Base-by-base conservation (phyloP, 2,888 invertebrate genomes). In the Campoplex nolae region DNA sequence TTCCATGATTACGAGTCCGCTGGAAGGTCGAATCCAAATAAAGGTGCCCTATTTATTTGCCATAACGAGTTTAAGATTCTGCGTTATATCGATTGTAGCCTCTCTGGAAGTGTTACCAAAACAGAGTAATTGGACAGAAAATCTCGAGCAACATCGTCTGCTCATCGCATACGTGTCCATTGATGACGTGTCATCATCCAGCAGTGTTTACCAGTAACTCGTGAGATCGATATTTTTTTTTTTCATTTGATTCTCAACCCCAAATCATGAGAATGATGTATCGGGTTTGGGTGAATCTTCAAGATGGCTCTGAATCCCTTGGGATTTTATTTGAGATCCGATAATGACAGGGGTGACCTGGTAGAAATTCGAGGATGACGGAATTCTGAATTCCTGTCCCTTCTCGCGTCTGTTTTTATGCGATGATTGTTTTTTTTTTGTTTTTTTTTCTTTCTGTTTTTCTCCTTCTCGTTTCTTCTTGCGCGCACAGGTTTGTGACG, bases 401-500 rank as follows among this genome's bases (percentile, higher is more conserved):
- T 18, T 54, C 58, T n/a, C 56, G 23, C 42, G 67, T 77, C 58
- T 67, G 48, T 42, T 48, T 74, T 65, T 62, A 58, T 71, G 51
- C 83, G 70, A 32, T 58, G 35, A 48, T 38, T 3, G 3, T 38
- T 38, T 38, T 38, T 38, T 6, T 38, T 38, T 6, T n/a, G n/a
- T n/a, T 38, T 0, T 38, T 38, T 38, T 38, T 38, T 38, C 38
- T 38, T 38, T 6, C 38, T 38, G 23, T 23, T 23, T 23, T 0
- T 38, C 38, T 38, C 38, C 4, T 38, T 38, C 23, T 23, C 38
- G 28, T n/a, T 38, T 56, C 42, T 87, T 87, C 75, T 87, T 82
- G 73, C 87, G 82, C 38, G 83, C 76, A 54, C 65, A 86, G 74
- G 84, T 78, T 83, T 87, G 75, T 68, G 85, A 76, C 51, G 86